Percentiles rank a stretch among this genome's conserved stretches.
These are phyloP conservation scores for Eurois occulta DNA, from an alignment of 2,888 invertebrate genomes.

Conservation along the genomic window DNA sequence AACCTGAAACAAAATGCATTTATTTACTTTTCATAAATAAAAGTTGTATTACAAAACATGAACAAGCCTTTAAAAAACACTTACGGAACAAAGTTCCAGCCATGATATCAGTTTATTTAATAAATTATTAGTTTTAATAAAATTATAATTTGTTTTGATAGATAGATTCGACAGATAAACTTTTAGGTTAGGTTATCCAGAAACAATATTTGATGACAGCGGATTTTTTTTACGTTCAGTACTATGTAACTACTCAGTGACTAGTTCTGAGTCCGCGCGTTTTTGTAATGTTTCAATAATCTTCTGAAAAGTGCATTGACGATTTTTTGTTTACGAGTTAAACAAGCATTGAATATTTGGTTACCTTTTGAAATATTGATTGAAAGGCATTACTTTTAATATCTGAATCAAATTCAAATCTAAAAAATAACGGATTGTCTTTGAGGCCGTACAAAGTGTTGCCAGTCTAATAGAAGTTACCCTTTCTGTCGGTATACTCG, in stretches of 20 bases:
- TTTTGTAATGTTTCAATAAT: neutral
- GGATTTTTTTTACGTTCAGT: neutral
- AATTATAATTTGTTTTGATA: constrained; percentile 30
- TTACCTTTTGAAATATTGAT: neutral
- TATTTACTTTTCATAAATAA: constrained; percentile 31
- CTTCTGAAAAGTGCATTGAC: neutral
- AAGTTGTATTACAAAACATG: neutral
- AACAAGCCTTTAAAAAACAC: constrained; percentile 55
- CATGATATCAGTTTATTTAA: constrained; percentile 65
- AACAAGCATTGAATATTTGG: neutral
- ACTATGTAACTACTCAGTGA: neutral
- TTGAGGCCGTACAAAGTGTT: neutral
- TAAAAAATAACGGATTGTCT: neutral
- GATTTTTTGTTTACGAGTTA: neutral
- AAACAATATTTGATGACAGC: constrained; percentile 35
- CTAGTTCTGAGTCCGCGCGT: neutral
- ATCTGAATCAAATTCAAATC: neutral
- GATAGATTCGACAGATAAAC: constrained; percentile 3
- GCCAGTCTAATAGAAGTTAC: neutral
- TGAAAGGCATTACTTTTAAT: neutral
- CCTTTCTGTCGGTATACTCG: neutral
- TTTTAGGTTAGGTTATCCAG: constrained; percentile 66
- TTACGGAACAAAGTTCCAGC: constrained; percentile 84
- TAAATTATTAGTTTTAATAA: neutral
- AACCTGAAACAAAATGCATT: constrained; percentile 77